Percentiles rank a stretch among this genome's conserved stretches.
phyloP scores from a whole-genome alignment of 2,113 vertebrate species.

The Australoheros scitulus region DNA sequence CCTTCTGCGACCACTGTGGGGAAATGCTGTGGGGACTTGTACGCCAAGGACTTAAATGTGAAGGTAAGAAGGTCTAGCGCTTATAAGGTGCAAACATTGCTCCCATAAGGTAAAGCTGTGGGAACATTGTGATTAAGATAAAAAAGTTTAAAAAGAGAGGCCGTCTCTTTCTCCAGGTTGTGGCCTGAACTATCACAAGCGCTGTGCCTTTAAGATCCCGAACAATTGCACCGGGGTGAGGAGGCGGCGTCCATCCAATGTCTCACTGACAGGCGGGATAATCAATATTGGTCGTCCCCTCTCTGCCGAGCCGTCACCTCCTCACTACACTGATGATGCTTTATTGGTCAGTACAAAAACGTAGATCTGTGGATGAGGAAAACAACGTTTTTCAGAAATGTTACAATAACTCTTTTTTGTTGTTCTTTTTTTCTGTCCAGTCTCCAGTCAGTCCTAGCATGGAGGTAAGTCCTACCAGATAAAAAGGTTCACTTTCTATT shows the following conservation, averaged over 20 bases:
- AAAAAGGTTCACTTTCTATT: neutral
- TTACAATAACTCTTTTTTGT: neutral
- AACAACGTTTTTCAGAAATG: neutral
- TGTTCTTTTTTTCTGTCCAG: constrained; percentile 64
- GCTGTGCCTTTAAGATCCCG: constrained; percentile 98
- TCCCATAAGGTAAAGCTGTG: neutral
- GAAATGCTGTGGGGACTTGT: constrained; percentile 99
- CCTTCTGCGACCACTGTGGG: constrained; percentile 98
- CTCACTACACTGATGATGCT: constrained; percentile 82
- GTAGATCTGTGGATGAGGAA: neutral
- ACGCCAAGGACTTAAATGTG: constrained; percentile 96
- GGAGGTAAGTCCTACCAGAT: constrained; percentile 82
- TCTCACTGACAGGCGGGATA: constrained; percentile 91
- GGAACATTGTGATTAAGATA: neutral
- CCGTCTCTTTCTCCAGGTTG: constrained; percentile 82
- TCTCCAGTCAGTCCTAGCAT: constrained; percentile 89
- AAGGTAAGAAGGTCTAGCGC: constrained; percentile 78
- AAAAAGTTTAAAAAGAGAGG: neutral
- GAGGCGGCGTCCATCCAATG: constrained; percentile 90
- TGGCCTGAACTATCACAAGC: constrained; percentile 96
- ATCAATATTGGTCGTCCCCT: constrained; percentile 84
- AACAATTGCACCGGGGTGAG: constrained; percentile 96
- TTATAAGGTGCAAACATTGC: neutral
- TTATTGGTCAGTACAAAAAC: constrained; percentile 85
- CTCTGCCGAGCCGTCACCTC: constrained; percentile 86